Base-by-base conservation (phyloP, 2,888 invertebrate species). In the Machimus rusticus region DNA sequence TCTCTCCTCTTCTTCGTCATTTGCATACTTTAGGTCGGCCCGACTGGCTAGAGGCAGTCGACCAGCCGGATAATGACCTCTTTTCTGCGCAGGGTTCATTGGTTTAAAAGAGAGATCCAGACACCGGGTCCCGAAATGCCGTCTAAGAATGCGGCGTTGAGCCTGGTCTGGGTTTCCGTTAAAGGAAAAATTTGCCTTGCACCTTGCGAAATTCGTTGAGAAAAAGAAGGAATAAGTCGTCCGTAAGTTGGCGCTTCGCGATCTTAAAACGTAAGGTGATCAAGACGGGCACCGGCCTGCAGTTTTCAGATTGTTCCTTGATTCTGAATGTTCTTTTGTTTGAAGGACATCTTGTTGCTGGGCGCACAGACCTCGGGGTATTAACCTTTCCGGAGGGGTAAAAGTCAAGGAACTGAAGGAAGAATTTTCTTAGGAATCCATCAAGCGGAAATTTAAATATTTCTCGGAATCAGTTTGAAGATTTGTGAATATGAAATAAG, bases 101-200 rank as follows among this genome's bases (percentile, higher is more conserved):
- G 81, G 81, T 81, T 81, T 81, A 46, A 81, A 39, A 81, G 16
- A 31, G 14, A 23, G 34, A 12, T 81, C 55, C 37, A 43, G 39
- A 43, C 37, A 55, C 51, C 3, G 31, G 19, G 81, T 55, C 66
- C 81, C 31, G 81, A 46, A 81, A 31, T n/a, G n/a, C 81, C 34
- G 81, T 81, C 81, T 81, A 28, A 43, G 51, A 28, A 51, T 55
- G 31, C 14, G 81, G 23, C 81, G 81, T 81, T 81, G 81, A 51
- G 78, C 9, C 37, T 78, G 78, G 78, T 78, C 78, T 78, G 78
- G 78, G 81, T 31, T 81, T 81, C 81, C 81, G 81, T 81, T 81
- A 81, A 81, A 55, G 51, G 55, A 23, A 81, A 66, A 66, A 51
- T 14, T 9, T 66, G 0, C 23, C 57, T 9, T 37, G 23, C 16